Conservation (phyloP, 2,797 vertebrate genomes). For the Chelonia mydas region DNA sequence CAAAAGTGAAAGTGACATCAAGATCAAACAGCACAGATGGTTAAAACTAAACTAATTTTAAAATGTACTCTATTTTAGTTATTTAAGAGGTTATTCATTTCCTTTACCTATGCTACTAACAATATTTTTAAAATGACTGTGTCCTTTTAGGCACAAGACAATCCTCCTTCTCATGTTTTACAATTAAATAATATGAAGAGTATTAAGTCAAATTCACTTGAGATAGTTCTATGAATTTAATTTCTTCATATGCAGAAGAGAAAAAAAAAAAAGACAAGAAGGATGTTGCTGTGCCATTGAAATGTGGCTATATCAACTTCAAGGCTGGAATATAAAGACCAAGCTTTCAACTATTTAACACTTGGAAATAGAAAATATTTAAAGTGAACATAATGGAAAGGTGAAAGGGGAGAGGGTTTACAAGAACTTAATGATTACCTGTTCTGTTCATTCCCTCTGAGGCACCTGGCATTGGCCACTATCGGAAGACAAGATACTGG, state of each 20-base stretch:
- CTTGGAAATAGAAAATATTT: too few species aligned
- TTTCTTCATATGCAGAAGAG: not conserved
- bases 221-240: too few species aligned
- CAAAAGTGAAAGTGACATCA: not conserved
- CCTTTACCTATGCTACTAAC: slow-evolving; percentile 12
- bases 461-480: too few species aligned
- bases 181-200: too few species aligned
- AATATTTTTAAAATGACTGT: not conserved
- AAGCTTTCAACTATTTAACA: not conserved
- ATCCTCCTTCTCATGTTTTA: not conserved
- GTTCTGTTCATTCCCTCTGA: too few species aligned
- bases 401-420: too few species aligned
- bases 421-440: too few species aligned
- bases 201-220: too few species aligned
- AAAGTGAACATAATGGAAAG: too few species aligned
- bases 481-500: too few species aligned
- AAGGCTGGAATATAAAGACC: not conserved
- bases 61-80: not conserved
- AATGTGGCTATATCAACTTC: not conserved
- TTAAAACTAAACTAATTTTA: slow-evolving; percentile 18
- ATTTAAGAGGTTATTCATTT: slow-evolving; percentile 7
- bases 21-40: too few species aligned
- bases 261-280: not conserved
- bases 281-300: not conserved
- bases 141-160: not conserved